phyloP scores from a whole-genome alignment of 2,888 invertebrate genomes.

The Drosophila maculinotata region DNA sequence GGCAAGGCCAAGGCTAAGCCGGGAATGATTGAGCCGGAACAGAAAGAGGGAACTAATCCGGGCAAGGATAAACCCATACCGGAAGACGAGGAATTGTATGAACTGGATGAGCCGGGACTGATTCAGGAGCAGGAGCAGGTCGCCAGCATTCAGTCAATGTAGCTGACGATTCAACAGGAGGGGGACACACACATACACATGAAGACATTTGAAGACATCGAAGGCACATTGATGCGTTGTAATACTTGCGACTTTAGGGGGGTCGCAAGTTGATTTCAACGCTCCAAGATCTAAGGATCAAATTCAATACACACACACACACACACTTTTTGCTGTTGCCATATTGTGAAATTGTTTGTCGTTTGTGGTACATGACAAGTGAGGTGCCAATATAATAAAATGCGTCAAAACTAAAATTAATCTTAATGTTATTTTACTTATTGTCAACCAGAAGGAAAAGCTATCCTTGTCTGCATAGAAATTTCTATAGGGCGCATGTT shows the following conservation, averaged over 20 bases:
- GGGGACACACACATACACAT: constrained; percentile 2
- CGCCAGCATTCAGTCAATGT: background rate
- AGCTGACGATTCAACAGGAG: background rate
- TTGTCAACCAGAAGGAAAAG: too few relatives aligned
- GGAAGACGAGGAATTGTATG: background rate
- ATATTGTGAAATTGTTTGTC: constrained; percentile 12
- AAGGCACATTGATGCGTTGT: constrained; percentile 23
- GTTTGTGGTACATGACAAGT: constrained; percentile 32
- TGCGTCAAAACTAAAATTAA: too few relatives aligned
- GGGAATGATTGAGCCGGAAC: background rate
- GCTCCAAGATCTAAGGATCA: background rate
- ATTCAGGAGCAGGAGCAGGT: background rate
- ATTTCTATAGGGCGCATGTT: too few relatives aligned
- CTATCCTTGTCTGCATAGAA: too few relatives aligned
- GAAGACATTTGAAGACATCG: constrained; percentile 7
- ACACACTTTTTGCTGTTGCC: constrained; percentile 28
- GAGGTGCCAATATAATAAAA: constrained; percentile 22
- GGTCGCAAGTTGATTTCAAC: constrained; percentile 44
- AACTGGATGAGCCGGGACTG: background rate
- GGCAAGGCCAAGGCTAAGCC: background rate
- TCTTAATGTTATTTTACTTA: too few relatives aligned
- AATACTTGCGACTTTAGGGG: constrained; percentile 50
- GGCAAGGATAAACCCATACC: too few relatives aligned
- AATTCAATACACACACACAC: background rate
- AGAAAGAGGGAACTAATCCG: background rate